phyloP scores from a whole-genome alignment of 1,140 invertebrate genomes.

The Calephelis nemesis region DNA sequence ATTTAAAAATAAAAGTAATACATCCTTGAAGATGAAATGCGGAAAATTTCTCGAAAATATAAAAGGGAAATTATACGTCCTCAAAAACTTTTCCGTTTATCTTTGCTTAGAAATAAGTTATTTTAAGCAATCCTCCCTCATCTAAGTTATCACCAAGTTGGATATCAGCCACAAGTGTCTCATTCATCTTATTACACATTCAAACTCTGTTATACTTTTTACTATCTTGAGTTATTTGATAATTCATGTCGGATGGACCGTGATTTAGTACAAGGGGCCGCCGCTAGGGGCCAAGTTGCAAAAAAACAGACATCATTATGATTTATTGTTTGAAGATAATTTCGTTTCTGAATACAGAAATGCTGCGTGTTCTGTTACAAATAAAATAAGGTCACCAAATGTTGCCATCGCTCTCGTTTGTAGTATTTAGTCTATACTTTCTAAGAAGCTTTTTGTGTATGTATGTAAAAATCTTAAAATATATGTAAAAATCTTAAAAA shows the following conservation, averaged over 20 bases:
- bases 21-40: neutral
- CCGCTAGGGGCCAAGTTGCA: slow-evolving; percentile 44
- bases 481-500: too few relatives aligned
- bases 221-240: slow-evolving; percentile 73
- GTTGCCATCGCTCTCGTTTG: too few relatives aligned
- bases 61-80: slow-evolving; percentile 13
- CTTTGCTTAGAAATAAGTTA: slow-evolving; percentile 17
- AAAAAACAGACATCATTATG: slow-evolving; percentile 60
- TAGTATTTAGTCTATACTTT: too few relatives aligned
- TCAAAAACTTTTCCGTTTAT: slow-evolving; percentile 17
- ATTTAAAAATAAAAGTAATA: slow-evolving; percentile 7
- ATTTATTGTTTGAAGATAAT: slow-evolving; percentile 60
- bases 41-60: slow-evolving; percentile 9
- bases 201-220: slow-evolving; percentile 44
- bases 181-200: slow-evolving; percentile 22
- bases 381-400: too few relatives aligned
- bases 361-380: slow-evolving; percentile 25
- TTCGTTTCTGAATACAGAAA: slow-evolving; percentile 37
- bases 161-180: slow-evolving; percentile 18
- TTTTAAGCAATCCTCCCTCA: slow-evolving; percentile 14
- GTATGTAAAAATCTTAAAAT: too few relatives aligned
- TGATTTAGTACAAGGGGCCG: slow-evolving; percentile 64
- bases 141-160: slow-evolving; percentile 16
- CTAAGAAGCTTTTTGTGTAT: too few relatives aligned
- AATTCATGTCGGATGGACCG: slow-evolving; percentile 55